A percentile compares a stretch with the other conserved stretches of the same genome.
phyloP scores from a whole-genome alignment of 1,140 invertebrate genomes.

The Papilio dardanus region DNA sequence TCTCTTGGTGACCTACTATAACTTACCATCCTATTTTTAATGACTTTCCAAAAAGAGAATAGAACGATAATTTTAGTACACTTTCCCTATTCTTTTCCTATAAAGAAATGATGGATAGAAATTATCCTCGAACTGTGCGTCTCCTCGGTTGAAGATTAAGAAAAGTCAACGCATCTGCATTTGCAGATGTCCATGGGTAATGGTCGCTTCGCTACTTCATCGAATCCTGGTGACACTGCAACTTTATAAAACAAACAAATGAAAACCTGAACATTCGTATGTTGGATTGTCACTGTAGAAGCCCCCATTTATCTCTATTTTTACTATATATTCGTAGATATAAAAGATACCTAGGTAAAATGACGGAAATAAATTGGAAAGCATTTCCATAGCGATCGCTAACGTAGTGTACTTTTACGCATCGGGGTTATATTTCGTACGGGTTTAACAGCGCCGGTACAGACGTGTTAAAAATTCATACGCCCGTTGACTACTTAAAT shows the following conservation, averaged over 20 bases:
- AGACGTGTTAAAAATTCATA: conserved; percentile 32
- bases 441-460: conserved; percentile 18
- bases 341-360: neutral
- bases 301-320: neutral
- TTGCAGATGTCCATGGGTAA: too few species aligned
- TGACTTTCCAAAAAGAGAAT: too few species aligned
- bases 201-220: too few species aligned
- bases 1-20: too few species aligned
- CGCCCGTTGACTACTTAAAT: neutral
- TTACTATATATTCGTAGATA: neutral
- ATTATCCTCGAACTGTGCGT: too few species aligned
- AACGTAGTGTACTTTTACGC: conserved; percentile 23
- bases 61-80: too few species aligned
- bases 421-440: conserved; percentile 9
- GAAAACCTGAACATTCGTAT: neutral
- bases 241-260: neutral
- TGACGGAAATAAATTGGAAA: conserved; percentile 21
- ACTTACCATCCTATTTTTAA: too few species aligned
- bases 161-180: too few species aligned
- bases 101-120: too few species aligned
- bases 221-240: neutral
- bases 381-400: conserved; percentile 10
- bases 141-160: too few species aligned
- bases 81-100: too few species aligned
- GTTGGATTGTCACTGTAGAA: neutral